These are phyloP conservation scores for pig (Sus scrofa) DNA, from an alignment of 2,113 vertebrate genomes.

Conservation along the genomic window T2T-Sscrofa CM000826.6:77728501-77729000, in stretches of 20 bases:
- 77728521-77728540: neutral
- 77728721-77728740: neutral
- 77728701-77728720: constrained; percentile 16
- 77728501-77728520: rapidly evolving
- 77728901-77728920: neutral
- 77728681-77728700: neutral
- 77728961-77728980: neutral
- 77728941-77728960: neutral
- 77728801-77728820: constrained; percentile 21
- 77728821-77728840: neutral
- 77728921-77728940: neutral
- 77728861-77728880: neutral
- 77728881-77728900: neutral
- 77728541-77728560: neutral
- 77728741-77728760: neutral
- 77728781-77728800: neutral
- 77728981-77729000: neutral
- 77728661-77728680: constrained; percentile 44
- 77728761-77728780: neutral
- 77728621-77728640: too few relatives aligned
- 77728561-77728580: neutral
- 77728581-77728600: neutral
- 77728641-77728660: neutral
- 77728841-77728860: neutral
- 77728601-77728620: neutral